phyloP scores from a whole-genome alignment of 2,888 invertebrate genomes.

The Drosophila rellima region DNA sequence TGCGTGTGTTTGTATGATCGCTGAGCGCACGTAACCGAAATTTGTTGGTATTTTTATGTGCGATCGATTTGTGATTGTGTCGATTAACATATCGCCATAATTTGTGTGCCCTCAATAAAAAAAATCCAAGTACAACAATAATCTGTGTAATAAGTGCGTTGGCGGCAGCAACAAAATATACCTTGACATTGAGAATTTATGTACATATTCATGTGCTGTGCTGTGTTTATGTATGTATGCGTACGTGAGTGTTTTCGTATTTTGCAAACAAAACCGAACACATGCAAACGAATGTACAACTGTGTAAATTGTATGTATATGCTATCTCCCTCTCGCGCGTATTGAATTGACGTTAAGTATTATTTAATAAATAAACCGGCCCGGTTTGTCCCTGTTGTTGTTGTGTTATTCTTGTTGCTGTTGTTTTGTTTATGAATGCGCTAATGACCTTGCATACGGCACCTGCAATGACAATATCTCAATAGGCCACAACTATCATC shows the following conservation, averaged over 20 bases:
- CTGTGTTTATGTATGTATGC: slow-evolving; percentile 6
- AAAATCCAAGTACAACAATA: slow-evolving; percentile 36
- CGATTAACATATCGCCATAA: slow-evolving; percentile 51
- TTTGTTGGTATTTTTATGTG: slow-evolving; percentile 53
- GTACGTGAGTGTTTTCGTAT: slow-evolving; percentile 28
- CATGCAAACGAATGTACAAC: slow-evolving; percentile 5
- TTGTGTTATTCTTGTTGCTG: slow-evolving; percentile 27
- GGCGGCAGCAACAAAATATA: slow-evolving; percentile 48
- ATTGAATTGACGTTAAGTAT: slow-evolving; percentile 40
- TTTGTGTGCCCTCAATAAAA: slow-evolving; percentile 40
- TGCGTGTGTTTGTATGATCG: slow-evolving; percentile 28
- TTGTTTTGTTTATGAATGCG: slow-evolving; percentile 35
- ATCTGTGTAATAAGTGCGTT: slow-evolving; percentile 24
- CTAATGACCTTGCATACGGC: slow-evolving; percentile 47
- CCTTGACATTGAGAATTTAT: slow-evolving; percentile 74
- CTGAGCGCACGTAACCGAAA: slow-evolving; percentile 54
- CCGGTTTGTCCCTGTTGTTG: slow-evolving; percentile 28
- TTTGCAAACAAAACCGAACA: slow-evolving; percentile 45
- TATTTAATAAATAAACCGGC: slow-evolving; percentile 62
- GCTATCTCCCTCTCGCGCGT: slow-evolving; percentile 43
- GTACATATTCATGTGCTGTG: slow-evolving; percentile 5
- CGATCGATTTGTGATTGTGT: slow-evolving; percentile 41
- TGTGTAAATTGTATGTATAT: slow-evolving; percentile 30
- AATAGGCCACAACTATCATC: slow-evolving; percentile 16
- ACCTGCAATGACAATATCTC: slow-evolving; percentile 37